Evolutionary conservation across 2,113 vertebrate genomes (phyloP).

Genomic region (Calyptommatus sinebrachiatus): DNA sequence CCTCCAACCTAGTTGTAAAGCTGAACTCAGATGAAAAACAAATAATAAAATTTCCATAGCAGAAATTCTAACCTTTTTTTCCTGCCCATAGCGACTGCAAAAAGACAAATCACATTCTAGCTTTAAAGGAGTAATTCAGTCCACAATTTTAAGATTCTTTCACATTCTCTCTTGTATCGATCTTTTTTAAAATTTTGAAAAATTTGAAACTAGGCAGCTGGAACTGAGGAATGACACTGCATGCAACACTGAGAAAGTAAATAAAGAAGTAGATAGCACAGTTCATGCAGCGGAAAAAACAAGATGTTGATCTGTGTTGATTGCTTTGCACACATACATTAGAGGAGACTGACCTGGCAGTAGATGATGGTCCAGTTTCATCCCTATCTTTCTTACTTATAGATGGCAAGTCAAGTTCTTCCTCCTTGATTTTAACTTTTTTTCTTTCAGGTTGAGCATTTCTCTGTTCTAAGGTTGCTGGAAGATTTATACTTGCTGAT

Average conservation of each 20-base stretch:
- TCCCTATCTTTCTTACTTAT: conserved; percentile 46
- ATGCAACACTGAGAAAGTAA: conserved; percentile 73
- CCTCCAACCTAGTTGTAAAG: neutral
- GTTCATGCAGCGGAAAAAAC: conserved; percentile 73
- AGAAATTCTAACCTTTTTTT: neutral
- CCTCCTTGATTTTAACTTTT: conserved; percentile 72
- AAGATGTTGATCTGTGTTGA: conserved; percentile 63
- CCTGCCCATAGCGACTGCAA: neutral
- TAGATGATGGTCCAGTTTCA: conserved; percentile 34
- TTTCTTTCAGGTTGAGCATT: conserved; percentile 65
- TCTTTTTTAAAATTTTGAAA: conserved; percentile 66
- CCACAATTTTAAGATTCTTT: conserved; percentile 50
- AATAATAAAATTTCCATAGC: neutral
- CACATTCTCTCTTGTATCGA: conserved; percentile 46
- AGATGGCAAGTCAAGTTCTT: conserved; percentile 39
- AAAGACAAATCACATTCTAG: neutral
- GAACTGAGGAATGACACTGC: conserved; percentile 64
- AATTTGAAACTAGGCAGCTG: conserved; percentile 64
- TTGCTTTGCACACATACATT: conserved; percentile 56
- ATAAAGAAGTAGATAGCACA: conserved; percentile 68
- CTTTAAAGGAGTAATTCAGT: neutral
- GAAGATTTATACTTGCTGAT: neutral
- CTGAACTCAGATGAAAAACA: neutral
- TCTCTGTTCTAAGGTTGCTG: conserved; percentile 3
- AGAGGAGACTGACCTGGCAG: conserved; percentile 80